A percentile compares a stretch with the other conserved stretches of the same genome.
phyloP scores from a whole-genome alignment of 2,113 vertebrate species.

The Brevimyrus niger region DNA sequence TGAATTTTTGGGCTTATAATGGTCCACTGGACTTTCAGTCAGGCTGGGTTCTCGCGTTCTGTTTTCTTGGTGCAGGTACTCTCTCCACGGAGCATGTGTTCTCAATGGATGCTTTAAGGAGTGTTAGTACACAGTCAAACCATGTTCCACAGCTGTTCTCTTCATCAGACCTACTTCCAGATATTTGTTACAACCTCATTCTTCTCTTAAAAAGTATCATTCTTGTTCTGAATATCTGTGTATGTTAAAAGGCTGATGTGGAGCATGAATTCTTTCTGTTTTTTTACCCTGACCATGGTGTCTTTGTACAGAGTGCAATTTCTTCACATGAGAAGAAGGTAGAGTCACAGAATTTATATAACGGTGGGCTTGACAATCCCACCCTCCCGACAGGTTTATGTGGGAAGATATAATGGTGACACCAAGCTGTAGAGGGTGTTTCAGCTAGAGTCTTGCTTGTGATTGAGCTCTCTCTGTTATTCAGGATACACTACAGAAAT shows the following conservation, averaged over 20 bases:
- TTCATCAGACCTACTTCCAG: neutral
- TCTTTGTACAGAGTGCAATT: neutral
- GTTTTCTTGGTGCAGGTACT: neutral
- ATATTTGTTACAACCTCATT: neutral
- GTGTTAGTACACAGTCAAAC: neutral
- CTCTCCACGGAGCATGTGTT: neutral
- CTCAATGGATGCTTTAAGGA: neutral
- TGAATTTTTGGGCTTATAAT: neutral
- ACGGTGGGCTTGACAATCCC: neutral
- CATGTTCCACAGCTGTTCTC: neutral
- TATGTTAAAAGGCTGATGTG: neutral
- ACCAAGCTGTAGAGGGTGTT: neutral
- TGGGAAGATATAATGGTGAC: neutral
- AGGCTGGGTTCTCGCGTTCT: neutral
- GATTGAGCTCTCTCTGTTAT: neutral
- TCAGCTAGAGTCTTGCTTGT: neutral
- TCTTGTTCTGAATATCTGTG: neutral
- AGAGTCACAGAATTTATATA: neutral
- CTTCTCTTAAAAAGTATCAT: neutral
- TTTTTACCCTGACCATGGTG: neutral
- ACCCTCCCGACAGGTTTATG: neutral
- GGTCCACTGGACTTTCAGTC: neutral
- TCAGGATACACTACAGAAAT: neutral
- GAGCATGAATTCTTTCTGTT: neutral
- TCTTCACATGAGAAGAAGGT: neutral